Conservation (phyloP, 2,888 invertebrate species). For the Ramazzottius varieornatus region DNA sequence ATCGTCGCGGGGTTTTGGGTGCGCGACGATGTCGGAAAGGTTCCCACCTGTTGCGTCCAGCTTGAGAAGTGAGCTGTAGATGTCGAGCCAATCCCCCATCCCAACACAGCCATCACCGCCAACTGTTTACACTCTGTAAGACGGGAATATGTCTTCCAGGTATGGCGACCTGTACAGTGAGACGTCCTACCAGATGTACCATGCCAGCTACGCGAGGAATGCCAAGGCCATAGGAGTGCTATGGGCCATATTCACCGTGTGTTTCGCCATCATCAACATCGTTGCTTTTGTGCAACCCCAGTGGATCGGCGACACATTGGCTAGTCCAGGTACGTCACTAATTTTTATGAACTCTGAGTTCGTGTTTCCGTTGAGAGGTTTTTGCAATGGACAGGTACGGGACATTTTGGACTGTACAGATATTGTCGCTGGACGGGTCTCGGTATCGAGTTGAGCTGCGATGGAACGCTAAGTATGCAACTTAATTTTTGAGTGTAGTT, state of each 20-base stretch:
- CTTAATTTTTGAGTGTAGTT: neutral
- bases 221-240: slow-evolving; percentile 60
- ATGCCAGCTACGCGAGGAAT: slow-evolving; percentile 22
- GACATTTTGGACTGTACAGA: slow-evolving; percentile 74
- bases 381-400: slow-evolving; percentile 32
- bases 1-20: too few species aligned
- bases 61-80: too few species aligned
- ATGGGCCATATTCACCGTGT: slow-evolving; percentile 91
- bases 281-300: slow-evolving; percentile 74
- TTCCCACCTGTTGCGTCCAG: too few species aligned
- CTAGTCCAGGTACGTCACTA: slow-evolving; percentile 30
- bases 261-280: slow-evolving; percentile 77
- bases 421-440: slow-evolving; percentile 30
- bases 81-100: too few species aligned
- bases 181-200: slow-evolving; percentile 1
- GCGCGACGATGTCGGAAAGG: too few species aligned
- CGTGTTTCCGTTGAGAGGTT: too few species aligned
- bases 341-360: too few species aligned
- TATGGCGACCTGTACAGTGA: slow-evolving; percentile 2
- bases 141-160: neutral
- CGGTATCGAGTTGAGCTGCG: slow-evolving; percentile 1
- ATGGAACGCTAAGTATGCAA: slow-evolving; percentile 2
- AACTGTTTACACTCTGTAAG: neutral
- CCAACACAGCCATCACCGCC: too few species aligned
- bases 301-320: slow-evolving; percentile 24